Evolutionary conservation across 2,797 vertebrate genomes (phyloP), one percentile per base, ranked within the genome.

Genomic region (Xerus rutilus): DNA sequence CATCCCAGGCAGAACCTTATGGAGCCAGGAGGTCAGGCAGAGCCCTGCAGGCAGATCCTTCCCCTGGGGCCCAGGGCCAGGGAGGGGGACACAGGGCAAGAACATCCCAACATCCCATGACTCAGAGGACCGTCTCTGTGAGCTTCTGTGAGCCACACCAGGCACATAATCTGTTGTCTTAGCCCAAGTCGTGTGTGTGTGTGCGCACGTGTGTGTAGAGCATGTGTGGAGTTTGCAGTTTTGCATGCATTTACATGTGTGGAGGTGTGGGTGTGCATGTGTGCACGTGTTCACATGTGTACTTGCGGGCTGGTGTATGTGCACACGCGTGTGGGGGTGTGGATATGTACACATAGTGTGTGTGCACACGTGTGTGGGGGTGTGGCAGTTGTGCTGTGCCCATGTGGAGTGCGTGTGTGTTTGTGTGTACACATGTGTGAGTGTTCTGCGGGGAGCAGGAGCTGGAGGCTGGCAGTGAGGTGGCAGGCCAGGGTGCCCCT

Each of bases 101-200:
- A 64, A n/a, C 0, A 18, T 30, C 90, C 3, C 6, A 14, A 39
- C 7, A 11, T 8, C 45, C 39, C 1, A 5, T 1, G 32, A 15
- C 18, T 54, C 1, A 0, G 13, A 10, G 13, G n/a, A 52, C 52
- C 14, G 5, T 17, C 14, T 3, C 17, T 0, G 20, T 2, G 35
- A 28, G 39, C 10, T 17, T 52, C 52, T 14, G 15, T 13, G 13
- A 14, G 52, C 28, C 7, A 0, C 0, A 0, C 72, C 7, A 12
- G 28, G 7, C 7, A 9, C 5, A 12, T 17, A 17, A 52, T 17
- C 14, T 15, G 52, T 52, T 52, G 13, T 52, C 52, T 52, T 52
- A 52, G 52, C 14, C 52, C 52, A 52, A 49, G 49, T 49, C 12
- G 49, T 49, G 52, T 52, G 52, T 30, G 25, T 8, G 14, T 74